These are phyloP conservation scores for Emydura subglobosa DNA, from an alignment of 2,113 vertebrate genomes.

Conservation along the genomic window DNA sequence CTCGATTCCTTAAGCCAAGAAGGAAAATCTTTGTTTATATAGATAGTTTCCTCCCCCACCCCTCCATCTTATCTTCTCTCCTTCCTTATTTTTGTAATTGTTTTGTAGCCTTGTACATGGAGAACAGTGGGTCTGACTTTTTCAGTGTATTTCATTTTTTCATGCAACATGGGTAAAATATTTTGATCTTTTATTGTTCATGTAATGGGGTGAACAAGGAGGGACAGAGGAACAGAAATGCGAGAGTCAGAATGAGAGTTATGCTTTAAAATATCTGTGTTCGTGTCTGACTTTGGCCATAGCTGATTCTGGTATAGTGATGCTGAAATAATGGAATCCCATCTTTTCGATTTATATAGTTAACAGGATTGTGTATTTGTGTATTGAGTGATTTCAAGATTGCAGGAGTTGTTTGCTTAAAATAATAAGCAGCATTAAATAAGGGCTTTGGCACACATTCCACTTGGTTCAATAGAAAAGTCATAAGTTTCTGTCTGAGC, in stretches of 20 bases:
- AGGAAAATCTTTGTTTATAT: background rate
- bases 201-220: background rate
- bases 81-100: background rate
- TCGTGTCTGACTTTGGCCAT: background rate
- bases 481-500: background rate
- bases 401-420: background rate
- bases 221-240: background rate
- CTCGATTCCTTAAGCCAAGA: background rate
- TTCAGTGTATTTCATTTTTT: background rate
- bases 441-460: background rate
- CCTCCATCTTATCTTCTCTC: background rate
- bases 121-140: background rate
- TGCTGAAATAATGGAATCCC: background rate
- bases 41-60: rapidly evolving
- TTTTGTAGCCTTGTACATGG: background rate
- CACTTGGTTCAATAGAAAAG: constrained; percentile 14
- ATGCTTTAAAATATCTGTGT: background rate
- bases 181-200: background rate
- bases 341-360: background rate
- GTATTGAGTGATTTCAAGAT: background rate
- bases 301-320: background rate
- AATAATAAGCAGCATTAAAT: background rate
- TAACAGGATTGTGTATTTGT: background rate
- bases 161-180: background rate
- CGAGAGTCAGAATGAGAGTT: background rate